Conservation (phyloP, 1,140 invertebrate species). For the Aradophagus sp. region DNA sequence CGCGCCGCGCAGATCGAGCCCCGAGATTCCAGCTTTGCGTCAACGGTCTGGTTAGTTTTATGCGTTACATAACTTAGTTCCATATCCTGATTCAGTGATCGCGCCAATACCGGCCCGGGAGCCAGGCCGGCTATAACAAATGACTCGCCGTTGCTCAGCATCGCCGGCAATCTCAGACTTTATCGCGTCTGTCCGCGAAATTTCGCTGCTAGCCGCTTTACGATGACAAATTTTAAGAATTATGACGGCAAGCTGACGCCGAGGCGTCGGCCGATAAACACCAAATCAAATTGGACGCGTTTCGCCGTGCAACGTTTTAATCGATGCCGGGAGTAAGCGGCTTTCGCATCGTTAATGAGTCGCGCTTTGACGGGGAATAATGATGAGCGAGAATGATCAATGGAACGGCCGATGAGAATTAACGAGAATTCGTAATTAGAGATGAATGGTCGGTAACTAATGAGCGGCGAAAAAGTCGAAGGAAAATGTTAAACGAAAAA, state of each 20-base stretch:
- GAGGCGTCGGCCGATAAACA: background rate
- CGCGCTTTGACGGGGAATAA: too few relatives aligned
- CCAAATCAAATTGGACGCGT: background rate
- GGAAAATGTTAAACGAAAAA: too few relatives aligned
- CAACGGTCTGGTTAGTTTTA: slow-evolving; percentile 52
- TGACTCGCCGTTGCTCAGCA: slow-evolving; percentile 42
- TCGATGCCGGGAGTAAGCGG: too few relatives aligned
- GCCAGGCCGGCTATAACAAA: slow-evolving; percentile 48
- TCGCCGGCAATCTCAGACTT: slow-evolving; percentile 41
- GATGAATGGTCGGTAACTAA: too few relatives aligned
- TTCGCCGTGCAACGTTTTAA: background rate
- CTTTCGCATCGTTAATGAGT: too few relatives aligned
- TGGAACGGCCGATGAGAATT: too few relatives aligned
- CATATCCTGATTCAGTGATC: slow-evolving; percentile 57
- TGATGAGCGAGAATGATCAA: too few relatives aligned
- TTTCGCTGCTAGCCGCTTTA: slow-evolving; percentile 31
- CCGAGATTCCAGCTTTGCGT: slow-evolving; percentile 51
- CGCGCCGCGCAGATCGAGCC: slow-evolving; percentile 23
- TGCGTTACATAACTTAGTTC: slow-evolving; percentile 54
- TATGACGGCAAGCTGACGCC: slow-evolving; percentile 14
- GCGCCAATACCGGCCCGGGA: slow-evolving; percentile 26
- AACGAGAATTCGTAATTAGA: too few relatives aligned
- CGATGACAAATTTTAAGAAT: slow-evolving; percentile 46
- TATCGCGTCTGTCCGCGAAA: slow-evolving; percentile 36
- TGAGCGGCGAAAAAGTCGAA: too few relatives aligned